Base-by-base conservation (phyloP, 2,888 invertebrate species). In the Drosophila emarginata region DNA sequence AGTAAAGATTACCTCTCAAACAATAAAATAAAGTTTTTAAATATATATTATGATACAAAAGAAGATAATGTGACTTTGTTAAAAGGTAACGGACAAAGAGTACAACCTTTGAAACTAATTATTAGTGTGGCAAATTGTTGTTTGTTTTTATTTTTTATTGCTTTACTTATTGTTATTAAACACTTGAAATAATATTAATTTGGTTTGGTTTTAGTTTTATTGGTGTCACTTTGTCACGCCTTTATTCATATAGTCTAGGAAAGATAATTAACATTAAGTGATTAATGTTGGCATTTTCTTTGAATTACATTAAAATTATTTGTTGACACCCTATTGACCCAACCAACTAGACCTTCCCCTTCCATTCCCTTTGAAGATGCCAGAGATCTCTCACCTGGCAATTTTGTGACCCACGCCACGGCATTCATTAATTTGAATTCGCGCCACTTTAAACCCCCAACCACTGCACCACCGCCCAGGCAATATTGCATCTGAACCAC, bases 391-490 rank as follows among this genome's bases (percentile, higher is more conserved):
- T 11, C 45, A 45, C 45, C 45, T 45, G 45, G 45, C 21, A 15
- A 45, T 18, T 9, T 9, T 45, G 15, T 36, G 15, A 12, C 56
- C 32, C 56, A 28, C 53, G 21, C 60, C 32, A 21, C 40, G 9
- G 21, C 39, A 64, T 65, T 65, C 70, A 70, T 70, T 56, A 70
- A 71, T 71, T 73, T 73, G 54, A 57, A 71, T 71, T 71, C 73
- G 71, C 71, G 67, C 73, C 71, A 72, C 70, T 28, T 45, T 18
- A 9, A 6, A 11, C 23, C 9, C 21, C 39, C 18, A 15, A 56
- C 32, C 14, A 50, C 51, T 32, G n/a, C 54, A 12, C 61, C 79
- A 69, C 63, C 79, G 67, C 63, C 40, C 40, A 9, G 21, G 11
- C 21, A 45, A 45, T n/a, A 45, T 45, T 45, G 40, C 2, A 9